Evolutionary conservation across 2,113 vertebrate genomes (phyloP).

Genomic region (Caretta caretta): DNA sequence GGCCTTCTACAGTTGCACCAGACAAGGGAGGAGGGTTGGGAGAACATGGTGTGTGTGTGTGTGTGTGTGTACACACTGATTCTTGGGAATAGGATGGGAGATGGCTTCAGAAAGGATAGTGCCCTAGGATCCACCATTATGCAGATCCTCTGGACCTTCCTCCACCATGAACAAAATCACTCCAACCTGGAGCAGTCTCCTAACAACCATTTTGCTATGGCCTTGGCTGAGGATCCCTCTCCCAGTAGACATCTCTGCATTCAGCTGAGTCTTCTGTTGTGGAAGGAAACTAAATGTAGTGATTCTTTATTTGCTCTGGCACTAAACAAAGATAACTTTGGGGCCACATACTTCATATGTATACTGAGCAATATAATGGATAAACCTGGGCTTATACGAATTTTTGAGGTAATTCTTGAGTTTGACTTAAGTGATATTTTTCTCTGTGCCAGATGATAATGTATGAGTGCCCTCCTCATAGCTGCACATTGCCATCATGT

Average conservation of each 20-base stretch:
- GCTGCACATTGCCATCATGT: background rate
- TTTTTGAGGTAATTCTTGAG: background rate
- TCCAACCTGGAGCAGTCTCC: background rate
- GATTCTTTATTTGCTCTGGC: background rate
- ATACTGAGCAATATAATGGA: background rate
- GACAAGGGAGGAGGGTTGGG: background rate
- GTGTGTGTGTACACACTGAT: background rate
- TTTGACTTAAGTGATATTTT: fast-evolving
- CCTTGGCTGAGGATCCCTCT: background rate
- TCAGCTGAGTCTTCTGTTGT: fast-evolving
- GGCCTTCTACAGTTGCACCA: background rate
- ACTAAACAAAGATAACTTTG: background rate
- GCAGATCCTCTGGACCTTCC: background rate
- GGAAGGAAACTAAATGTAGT: background rate
- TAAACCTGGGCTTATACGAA: background rate
- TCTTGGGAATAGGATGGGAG: background rate
- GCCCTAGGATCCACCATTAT: background rate
- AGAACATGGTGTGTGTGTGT: background rate
- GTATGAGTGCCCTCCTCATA: fast-evolving
- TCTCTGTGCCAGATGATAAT: no score
- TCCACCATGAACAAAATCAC: background rate
- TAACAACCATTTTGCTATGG: background rate
- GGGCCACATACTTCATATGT: fast-evolving
- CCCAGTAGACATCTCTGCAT: fast-evolving
- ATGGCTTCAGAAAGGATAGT: background rate